Evolutionary conservation across 2,113 vertebrate species (phyloP).

Genomic region (Apodemus sylvaticus): DNA sequence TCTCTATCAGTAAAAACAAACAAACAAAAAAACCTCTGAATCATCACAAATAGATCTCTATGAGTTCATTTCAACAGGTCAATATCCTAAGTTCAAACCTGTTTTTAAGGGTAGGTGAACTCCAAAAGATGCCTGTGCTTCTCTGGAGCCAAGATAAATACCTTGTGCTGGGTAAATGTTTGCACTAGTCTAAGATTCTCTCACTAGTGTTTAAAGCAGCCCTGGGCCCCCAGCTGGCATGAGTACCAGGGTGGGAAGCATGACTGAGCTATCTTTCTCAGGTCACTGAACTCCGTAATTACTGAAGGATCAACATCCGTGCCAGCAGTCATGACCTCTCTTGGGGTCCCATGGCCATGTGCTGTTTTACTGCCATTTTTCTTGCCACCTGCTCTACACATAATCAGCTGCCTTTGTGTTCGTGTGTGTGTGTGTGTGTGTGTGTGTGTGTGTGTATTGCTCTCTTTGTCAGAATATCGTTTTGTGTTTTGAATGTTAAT

Average conservation of each 20-base stretch:
- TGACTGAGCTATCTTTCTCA: constrained; percentile 56
- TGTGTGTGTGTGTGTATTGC: not conserved
- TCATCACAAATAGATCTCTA: not conserved
- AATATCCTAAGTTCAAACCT: not conserved
- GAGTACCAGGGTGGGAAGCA: constrained; percentile 43
- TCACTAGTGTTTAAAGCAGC: constrained; percentile 52
- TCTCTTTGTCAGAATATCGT: not conserved
- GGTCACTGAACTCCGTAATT: constrained; percentile 49
- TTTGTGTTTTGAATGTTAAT: not conserved
- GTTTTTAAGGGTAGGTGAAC: constrained; percentile 31
- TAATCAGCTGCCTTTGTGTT: not conserved
- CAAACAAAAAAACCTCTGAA: not conserved
- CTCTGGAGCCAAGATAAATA: constrained; percentile 61
- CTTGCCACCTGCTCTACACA: constrained; percentile 47
- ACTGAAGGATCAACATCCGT: constrained; percentile 19
- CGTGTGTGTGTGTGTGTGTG: not conserved
- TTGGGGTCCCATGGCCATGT: not conserved
- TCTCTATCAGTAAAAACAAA: not conserved
- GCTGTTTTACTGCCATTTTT: not conserved
- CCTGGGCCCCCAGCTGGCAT: constrained; percentile 33
- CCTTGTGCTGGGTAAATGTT: constrained; percentile 39
- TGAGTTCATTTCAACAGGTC: not conserved
- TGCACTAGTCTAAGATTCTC: constrained; percentile 37
- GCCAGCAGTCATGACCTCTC: constrained; percentile 8
- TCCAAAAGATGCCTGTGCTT: constrained; percentile 28